Conservation (phyloP, 2,797 vertebrate genomes). For the Centropyge bicolor region DNA sequence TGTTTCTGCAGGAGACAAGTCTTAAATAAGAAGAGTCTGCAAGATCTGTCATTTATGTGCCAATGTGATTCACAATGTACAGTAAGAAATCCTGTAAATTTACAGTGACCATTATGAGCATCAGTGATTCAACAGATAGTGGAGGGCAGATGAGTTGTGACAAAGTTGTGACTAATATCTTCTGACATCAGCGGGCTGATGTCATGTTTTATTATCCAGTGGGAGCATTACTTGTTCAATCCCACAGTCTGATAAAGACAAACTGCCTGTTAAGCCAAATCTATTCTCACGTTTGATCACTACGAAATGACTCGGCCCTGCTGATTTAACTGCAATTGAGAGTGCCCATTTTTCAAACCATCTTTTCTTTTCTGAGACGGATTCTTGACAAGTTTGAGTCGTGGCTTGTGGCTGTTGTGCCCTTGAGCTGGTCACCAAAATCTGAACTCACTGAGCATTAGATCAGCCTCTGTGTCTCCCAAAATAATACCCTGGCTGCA, state of each 20-base stretch:
- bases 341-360: constrained; percentile 24
- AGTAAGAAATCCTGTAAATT: constrained; percentile 26
- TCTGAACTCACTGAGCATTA: constrained; percentile 59
- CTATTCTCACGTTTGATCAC: constrained; percentile 50
- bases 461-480: constrained; percentile 58
- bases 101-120: constrained; percentile 14
- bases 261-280: constrained; percentile 45
- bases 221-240: constrained; percentile 41
- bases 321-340: constrained; percentile 38
- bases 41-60: constrained; percentile 29
- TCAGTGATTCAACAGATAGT: constrained; percentile 71
- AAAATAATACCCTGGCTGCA: constrained; percentile 66
- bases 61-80: constrained; percentile 21
- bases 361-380: constrained; percentile 26
- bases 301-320: constrained; percentile 12
- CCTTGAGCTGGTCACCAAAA: constrained; percentile 75
- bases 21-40: constrained; percentile 9
- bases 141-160: constrained; percentile 65
- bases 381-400: constrained; percentile 61
- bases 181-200: constrained; percentile 71
- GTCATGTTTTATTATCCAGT: constrained; percentile 72
- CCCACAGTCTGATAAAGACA: constrained; percentile 53
- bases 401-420: constrained; percentile 58
- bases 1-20: constrained; percentile 33
- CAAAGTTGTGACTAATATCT: constrained; percentile 75